Evolutionary conservation across 1,140 invertebrate genomes (phyloP), one percentile per base, ranked within the genome.

Genomic region (Mactra quadrangularis): DNA sequence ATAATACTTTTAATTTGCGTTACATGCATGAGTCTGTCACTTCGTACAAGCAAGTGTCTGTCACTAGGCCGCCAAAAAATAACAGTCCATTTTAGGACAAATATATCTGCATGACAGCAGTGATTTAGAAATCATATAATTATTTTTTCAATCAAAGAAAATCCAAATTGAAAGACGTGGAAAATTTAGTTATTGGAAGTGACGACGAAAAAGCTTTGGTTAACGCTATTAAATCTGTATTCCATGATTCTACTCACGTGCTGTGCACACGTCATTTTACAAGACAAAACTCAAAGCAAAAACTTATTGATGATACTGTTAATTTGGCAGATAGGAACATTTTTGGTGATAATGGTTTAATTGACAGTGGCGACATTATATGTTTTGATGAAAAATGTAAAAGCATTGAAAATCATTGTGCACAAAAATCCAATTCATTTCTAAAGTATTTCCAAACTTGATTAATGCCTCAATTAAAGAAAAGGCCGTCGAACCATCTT

Each of bases 1-100:
- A 85, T 50, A 82, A 82, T 27, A 85, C 77, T 11, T 82, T 76
- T 22, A 79, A 81, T 27, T 52, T 81, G 9, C 74, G 75, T 27
- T 59, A 79, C 22, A 85, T 84, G 83, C 75, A 84, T 25, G 60
- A 75, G 27, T 76, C 70, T 0, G 33, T 60, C 1, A 50, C 38
- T 1, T 70, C 47, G 35, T 85, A 31, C 22, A 84, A 84, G 41
- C 53, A 84, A 25, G n/a, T 59, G 22, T 7, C 74, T 17, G 52
- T 84, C 0, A n/a, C 9, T 22, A 77, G 22, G 57, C 11, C 29
- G 41, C 25, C 15, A 6, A 52, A 64, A 9, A 22, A 41, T 4
- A 50, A 85, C 17, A 25, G 22, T 13, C 83, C 83, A 7, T 35
- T 59, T n/a, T 81, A 19, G 76, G 83, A 31, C 76, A 76, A 17